Percentiles rank a stretch among this genome's conserved stretches.
These are phyloP conservation scores for Callipepla californica DNA, from an alignment of 2,113 vertebrate genomes.

Conservation along the genomic window DNA sequence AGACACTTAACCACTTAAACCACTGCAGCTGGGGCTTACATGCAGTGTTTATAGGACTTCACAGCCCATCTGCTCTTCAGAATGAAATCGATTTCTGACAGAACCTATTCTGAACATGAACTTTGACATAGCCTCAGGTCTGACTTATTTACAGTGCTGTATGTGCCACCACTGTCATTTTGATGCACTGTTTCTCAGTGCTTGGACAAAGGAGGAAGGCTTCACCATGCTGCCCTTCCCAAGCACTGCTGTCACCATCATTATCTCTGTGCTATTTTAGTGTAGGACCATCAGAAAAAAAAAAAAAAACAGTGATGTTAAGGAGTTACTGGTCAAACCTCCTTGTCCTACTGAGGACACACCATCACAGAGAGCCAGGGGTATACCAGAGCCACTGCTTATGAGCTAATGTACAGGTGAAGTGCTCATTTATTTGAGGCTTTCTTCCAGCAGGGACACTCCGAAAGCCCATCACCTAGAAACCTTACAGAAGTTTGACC, in stretches of 20 bases:
- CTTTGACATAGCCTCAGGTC: background rate
- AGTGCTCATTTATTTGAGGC: background rate
- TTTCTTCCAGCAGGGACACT: background rate
- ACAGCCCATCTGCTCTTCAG: conserved; percentile 7
- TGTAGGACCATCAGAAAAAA: background rate
- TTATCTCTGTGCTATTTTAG: background rate
- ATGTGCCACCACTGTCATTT: background rate
- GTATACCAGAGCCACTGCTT: background rate
- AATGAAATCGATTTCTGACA: conserved; percentile 12
- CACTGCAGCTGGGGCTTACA: background rate
- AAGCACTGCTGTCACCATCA: background rate
- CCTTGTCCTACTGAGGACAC: background rate
- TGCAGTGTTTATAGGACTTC: background rate
- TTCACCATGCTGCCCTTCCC: background rate
- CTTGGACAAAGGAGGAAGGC: background rate
- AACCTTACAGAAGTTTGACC: background rate
- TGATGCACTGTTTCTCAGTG: background rate
- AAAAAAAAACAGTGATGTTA: background rate
- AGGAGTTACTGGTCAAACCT: background rate
- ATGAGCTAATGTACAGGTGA: background rate
- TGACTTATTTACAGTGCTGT: background rate
- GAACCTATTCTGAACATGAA: background rate
- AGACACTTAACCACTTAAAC: background rate
- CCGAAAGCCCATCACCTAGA: background rate
- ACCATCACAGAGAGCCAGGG: no score